Percentiles rank a stretch among this genome's conserved stretches.
Conservation (phyloP, 2,113 vertebrate genomes). For the Columba livia region DNA sequence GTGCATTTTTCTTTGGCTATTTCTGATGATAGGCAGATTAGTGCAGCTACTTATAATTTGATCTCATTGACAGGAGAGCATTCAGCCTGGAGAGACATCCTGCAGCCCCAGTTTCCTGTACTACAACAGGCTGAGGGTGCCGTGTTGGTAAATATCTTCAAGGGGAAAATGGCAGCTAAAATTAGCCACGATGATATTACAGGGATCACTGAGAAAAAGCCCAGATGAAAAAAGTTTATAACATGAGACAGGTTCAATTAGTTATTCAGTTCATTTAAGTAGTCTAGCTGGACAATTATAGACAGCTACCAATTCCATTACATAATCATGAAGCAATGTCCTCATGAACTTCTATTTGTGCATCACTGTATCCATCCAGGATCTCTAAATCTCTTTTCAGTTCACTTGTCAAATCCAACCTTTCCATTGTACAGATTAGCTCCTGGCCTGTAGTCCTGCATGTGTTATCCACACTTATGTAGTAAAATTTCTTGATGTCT, state of each 20-base stretch:
- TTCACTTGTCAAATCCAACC: background rate
- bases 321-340: constrained; percentile 52
- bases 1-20: constrained; percentile 66
- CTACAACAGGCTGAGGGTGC: background rate
- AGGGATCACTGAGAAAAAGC: background rate
- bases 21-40: constrained; percentile 68
- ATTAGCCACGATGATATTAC: constrained; percentile 8
- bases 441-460: background rate
- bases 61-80: constrained; percentile 54
- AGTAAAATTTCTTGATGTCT: background rate
- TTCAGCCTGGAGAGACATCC: constrained; percentile 12
- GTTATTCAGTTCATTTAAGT: constrained; percentile 44
- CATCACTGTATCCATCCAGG: background rate
- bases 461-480: background rate
- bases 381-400: background rate
- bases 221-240: constrained; percentile 15
- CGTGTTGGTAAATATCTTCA: constrained; percentile 6
- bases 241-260: constrained; percentile 39
- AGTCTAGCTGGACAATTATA: constrained; percentile 37
- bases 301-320: constrained; percentile 21
- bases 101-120: background rate
- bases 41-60: constrained; percentile 48
- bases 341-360: constrained; percentile 46
- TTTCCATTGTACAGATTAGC: background rate
- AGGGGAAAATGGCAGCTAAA: constrained; percentile 38